phyloP scores from a whole-genome alignment of 2,113 vertebrate species.

The Phodopus roborovskii region DNA sequence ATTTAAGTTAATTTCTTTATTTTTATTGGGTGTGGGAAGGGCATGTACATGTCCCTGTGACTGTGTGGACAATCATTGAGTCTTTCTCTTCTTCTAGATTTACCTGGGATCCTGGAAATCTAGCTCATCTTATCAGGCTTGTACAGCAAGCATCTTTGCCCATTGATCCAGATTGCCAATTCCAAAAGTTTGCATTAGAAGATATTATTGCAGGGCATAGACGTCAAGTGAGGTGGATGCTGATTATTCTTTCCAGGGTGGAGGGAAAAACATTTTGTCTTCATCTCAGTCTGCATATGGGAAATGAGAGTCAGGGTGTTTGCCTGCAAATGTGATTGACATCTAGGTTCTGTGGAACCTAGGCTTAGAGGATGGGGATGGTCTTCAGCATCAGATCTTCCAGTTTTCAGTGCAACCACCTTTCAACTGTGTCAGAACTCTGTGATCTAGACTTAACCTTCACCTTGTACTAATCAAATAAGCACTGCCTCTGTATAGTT shows the following conservation, averaged over 20 bases:
- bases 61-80: not conserved
- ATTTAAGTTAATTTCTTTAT: not conserved
- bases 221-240: not conserved
- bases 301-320: not conserved
- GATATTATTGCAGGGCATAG: fast-evolving
- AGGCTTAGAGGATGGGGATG: not conserved
- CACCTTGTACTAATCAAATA: no score
- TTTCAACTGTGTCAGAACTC: not conserved
- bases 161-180: no score
- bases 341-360: not conserved
- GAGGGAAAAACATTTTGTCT: not conserved
- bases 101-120: not conserved
- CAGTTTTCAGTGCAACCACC: not conserved
- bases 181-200: not conserved
- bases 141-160: not conserved
- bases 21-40: not conserved
- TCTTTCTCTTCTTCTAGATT: not conserved
- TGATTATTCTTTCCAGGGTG: not conserved
- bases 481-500: not conserved
- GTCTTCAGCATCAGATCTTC: not conserved
- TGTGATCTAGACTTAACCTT: not conserved
- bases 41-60: no score
- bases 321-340: not conserved
- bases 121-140: not conserved
- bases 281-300: not conserved